A percentile compares a stretch with the other conserved stretches of the same genome.
phyloP scores from a whole-genome alignment of 2,888 invertebrate genomes.

The Glyphotaelius pellucidus region DNA sequence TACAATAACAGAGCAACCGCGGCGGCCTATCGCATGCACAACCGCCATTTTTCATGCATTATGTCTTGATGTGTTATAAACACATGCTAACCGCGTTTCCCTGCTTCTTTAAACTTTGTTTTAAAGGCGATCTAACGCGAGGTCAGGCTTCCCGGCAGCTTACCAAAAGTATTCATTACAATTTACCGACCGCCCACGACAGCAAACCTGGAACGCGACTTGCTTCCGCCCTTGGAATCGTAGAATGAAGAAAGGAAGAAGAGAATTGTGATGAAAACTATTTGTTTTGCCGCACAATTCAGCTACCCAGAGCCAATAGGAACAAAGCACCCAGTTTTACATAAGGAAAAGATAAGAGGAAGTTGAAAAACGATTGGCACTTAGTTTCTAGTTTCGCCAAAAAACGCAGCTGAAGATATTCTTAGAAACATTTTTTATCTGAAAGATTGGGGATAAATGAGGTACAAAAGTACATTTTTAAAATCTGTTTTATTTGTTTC shows the following conservation, averaged over 20 bases:
- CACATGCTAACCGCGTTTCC: conserved; percentile 54
- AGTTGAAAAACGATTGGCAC: background rate
- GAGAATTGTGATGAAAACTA: background rate
- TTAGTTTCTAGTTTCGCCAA: background rate
- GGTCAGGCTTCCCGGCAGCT: background rate
- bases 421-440: background rate
- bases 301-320: no score
- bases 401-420: background rate
- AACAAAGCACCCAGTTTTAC: no score
- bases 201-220: background rate
- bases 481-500: no score
- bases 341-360: no score
- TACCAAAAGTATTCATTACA: conserved; percentile 14
- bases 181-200: background rate
- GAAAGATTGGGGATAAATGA: background rate
- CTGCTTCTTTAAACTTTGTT: conserved; percentile 12
- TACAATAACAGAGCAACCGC: background rate
- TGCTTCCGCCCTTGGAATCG: background rate
- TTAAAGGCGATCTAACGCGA: background rate
- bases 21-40: conserved; percentile 53
- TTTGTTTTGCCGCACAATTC: background rate
- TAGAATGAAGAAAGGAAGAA: background rate
- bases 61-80: conserved; percentile 58
- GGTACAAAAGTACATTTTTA: no score
- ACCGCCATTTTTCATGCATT: conserved; percentile 58